Base-by-base conservation (phyloP, 1,140 invertebrate genomes). In the Penaeus vannamei region DNA sequence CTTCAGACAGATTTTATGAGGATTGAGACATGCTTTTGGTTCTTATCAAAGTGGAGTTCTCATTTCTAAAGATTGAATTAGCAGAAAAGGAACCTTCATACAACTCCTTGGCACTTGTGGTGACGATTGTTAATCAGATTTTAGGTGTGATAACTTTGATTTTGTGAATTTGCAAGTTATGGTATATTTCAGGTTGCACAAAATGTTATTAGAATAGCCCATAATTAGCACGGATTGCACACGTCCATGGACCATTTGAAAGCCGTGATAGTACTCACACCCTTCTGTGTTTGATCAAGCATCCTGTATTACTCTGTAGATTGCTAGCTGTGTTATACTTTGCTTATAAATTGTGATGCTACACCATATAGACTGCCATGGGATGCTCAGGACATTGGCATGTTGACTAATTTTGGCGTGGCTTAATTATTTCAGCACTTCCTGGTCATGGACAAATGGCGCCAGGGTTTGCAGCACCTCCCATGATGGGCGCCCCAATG, bases 401-500 rank as follows among this genome's bases (percentile, higher is more conserved):
- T 59, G 42, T 66, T 72, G 46, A 84, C 81, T 83, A 85, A 89
- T 84, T 89, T 22, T 32, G 2, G 32, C 72, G 82, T 89, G 62
- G 61, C 46, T 64, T 84, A 77, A 81, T 62, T 77, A 84, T 89
- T 84, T 72, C 87, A 89, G 87, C 87, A 26, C 62, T 89, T 66
- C 87, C 69, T 53, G 87, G 81, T 60, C 87, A 59, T 62, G 87
- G 87, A 26, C 87, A 89, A 36, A 89, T 89, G 87, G 53, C 87
- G 29, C 87, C 66, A 20, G 87, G 87, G 42, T 77, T 89, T 42
- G 87, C 72, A 22, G 87, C 42, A 26, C 87, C 87, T 59, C 87
- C 87, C 46, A 89, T 89, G 87, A 89, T 89, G 81, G 87, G 87
- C 17, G 82, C 72, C 53, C 87, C 66, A 53, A 89, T 89, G 82